Evolutionary conservation across 2,113 vertebrate species (phyloP).

Genomic region (Cavia aperea): DNA sequence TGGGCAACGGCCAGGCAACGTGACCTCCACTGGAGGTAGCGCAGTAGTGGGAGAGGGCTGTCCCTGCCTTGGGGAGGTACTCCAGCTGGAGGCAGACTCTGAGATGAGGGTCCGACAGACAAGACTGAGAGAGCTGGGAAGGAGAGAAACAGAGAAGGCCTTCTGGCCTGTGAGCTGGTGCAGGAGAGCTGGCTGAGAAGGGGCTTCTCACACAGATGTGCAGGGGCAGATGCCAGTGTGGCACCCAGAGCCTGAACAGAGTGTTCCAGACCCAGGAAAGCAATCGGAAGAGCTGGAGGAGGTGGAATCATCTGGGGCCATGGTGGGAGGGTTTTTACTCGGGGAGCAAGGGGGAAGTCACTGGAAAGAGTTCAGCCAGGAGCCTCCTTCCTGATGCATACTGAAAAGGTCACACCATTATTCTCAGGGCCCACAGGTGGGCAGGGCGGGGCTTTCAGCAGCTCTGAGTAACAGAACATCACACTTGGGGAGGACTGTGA

Average conservation of each 20-base stretch:
- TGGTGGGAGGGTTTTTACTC: not conserved
- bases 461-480: too few species aligned
- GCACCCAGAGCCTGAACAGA: not conserved
- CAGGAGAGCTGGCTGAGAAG: not conserved
- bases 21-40: not conserved
- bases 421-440: fast-evolving
- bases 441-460: not conserved
- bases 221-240: not conserved
- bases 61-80: fast-evolving
- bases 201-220: not conserved
- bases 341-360: not conserved
- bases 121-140: not conserved
- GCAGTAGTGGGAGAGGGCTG: not conserved
- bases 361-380: not conserved
- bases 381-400: not conserved
- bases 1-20: fast-evolving
- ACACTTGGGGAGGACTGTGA: too few species aligned
- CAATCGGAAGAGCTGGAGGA: not conserved
- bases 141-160: fast-evolving
- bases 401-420: not conserved
- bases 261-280: not conserved
- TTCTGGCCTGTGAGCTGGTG: too few species aligned
- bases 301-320: not conserved
- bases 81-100: not conserved
- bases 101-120: not conserved